phyloP scores from a whole-genome alignment of 2,113 vertebrate genomes.

The Channa maculata region DNA sequence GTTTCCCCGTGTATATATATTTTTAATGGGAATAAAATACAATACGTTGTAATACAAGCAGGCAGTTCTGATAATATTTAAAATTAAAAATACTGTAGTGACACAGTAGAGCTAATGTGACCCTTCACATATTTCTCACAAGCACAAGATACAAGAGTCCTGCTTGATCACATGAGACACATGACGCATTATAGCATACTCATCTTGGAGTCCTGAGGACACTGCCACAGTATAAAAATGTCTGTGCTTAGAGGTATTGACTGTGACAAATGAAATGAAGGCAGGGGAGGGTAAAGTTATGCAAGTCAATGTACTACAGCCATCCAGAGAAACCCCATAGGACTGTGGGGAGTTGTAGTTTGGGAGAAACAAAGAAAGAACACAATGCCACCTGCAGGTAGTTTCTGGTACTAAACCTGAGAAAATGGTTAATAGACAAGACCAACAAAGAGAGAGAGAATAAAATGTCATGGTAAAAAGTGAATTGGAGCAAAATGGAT shows the following conservation, averaged over 20 bases:
- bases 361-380: background rate
- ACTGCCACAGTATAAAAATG: background rate
- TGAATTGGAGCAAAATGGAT: no score
- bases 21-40: no score
- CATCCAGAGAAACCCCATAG: conserved; percentile 27
- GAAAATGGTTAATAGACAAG: no score
- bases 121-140: background rate
- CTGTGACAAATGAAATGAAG: background rate
- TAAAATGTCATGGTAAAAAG: no score
- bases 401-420: conserved; percentile 28
- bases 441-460: no score
- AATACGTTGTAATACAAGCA: no score
- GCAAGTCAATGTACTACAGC: conserved; percentile 34
- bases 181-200: background rate
- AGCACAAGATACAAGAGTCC: conserved; percentile 25
- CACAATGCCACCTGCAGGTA: conserved; percentile 52
- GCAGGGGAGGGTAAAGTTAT: conserved; percentile 34
- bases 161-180: conserved; percentile 14
- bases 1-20: no score
- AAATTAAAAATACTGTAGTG: no score
- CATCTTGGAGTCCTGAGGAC: background rate
- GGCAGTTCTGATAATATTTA: no score
- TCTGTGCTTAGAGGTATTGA: background rate
- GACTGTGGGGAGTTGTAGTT: conserved; percentile 6
- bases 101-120: no score